phyloP scores from a whole-genome alignment of 2,888 invertebrate species.

The Argyresthia goedartella region DNA sequence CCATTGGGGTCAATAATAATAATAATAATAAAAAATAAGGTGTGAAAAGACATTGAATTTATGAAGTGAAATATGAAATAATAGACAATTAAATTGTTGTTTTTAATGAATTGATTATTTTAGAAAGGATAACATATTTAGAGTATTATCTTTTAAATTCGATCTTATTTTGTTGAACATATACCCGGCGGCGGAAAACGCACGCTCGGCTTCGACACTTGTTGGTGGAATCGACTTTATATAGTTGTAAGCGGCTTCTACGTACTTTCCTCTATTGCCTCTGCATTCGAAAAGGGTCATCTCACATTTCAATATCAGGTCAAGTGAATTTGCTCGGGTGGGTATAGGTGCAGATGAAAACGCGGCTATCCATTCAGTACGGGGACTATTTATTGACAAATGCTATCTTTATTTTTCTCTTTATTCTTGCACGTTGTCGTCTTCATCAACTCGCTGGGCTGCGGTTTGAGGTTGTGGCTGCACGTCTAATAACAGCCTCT shows the following conservation, averaged over 20 bases:
- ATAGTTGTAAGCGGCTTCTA: neutral
- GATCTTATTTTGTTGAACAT: constrained; percentile 3
- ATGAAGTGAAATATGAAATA: too few relatives aligned
- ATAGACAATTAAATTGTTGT: too few relatives aligned
- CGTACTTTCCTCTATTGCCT: neutral
- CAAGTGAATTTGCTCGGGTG: too few relatives aligned
- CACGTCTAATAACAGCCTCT: neutral
- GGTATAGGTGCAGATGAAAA: too few relatives aligned
- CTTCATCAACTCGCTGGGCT: neutral
- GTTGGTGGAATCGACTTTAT: constrained; percentile 8
- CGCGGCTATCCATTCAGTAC: too few relatives aligned
- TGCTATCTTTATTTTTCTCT: too few relatives aligned
- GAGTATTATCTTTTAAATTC: constrained; percentile 1
- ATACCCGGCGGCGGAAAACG: constrained; percentile 8
- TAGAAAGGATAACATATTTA: constrained; percentile 6
- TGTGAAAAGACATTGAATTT: too few relatives aligned
- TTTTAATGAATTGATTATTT: too few relatives aligned
- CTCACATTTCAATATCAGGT: neutral
- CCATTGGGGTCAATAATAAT: too few relatives aligned
- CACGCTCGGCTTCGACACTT: constrained; percentile 7
- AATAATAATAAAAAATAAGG: too few relatives aligned
- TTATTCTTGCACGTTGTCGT: neutral
- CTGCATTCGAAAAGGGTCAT: neutral
- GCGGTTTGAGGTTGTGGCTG: neutral
- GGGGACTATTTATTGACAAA: too few relatives aligned